Base-by-base conservation (phyloP, 2,888 invertebrate species). In the Pristionchus japonicus region DNA sequence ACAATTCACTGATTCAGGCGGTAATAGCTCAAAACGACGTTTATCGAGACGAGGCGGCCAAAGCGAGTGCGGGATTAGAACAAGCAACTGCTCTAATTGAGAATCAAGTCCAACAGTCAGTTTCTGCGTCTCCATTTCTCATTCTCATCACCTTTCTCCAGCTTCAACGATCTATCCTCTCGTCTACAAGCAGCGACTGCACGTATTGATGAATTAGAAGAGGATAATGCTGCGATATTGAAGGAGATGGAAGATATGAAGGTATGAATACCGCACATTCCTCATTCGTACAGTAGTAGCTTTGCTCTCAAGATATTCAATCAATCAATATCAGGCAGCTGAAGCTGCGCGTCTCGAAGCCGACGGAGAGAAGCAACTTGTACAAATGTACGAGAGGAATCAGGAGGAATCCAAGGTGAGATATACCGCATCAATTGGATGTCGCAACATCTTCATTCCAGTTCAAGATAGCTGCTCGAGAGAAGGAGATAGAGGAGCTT, bases 31-130 rank as follows among this genome's bases (percentile, higher is more conserved):
- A 94, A 88, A 94, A 94, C 88, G 93, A 92, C 15, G 89, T 93
- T 31, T 88, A 94, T n/a, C 86, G 93, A 67, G 88, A 87, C 17
- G 92, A 93, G 87, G 91, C 92, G 23, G 90, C 92, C 4, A 64
- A 91, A n/a, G 89, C 94, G 27, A 91, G 90, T 57, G 89, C 88
- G 47, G 92, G 93, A 11, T 88, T 94, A 27, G 92, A 93, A 88
- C 91, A 93, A 34, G 93, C 94, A 1, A 94, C 93, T 3, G 80
- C 87, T n/a, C 90, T 93, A 17, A 92, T 94, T 34, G 91, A 92
- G 64, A 91, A 92, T 23, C 93, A 92, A 34, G 89, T 93, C 23
- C 57, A 87, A 37, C 91, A 91, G 90, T 93, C 88, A 67, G 88
- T 27, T 89, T 20, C 15, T 37, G 13, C 20, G 11, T 23, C 31